phyloP scores from a whole-genome alignment of 2,113 vertebrate species.

The Meriones unguiculatus region DNA sequence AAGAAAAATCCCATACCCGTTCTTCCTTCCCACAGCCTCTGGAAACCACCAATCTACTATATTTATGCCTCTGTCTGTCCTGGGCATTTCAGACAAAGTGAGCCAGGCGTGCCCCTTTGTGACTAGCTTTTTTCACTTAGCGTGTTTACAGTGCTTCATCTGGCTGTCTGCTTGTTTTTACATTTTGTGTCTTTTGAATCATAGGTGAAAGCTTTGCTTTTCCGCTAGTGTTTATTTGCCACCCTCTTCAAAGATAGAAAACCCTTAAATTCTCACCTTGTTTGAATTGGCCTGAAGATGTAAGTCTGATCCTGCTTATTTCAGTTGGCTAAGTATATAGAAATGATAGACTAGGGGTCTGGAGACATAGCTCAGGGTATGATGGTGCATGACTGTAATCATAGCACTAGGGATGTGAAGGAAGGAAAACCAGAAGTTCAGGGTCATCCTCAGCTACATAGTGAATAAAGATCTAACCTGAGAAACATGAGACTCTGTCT shows the following conservation, averaged over 20 bases:
- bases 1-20: slow-evolving; percentile 26
- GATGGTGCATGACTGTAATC: too few species aligned
- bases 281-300: slow-evolving; percentile 47
- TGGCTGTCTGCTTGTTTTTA: background rate
- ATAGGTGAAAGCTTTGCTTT: slow-evolving; percentile 28
- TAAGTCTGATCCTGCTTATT: background rate
- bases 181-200: slow-evolving; percentile 45
- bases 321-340: slow-evolving; percentile 9
- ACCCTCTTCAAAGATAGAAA: background rate
- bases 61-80: background rate
- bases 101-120: background rate
- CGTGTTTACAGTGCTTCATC: background rate
- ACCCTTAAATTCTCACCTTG: slow-evolving; percentile 12
- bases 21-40: background rate
- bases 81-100: background rate
- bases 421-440: background rate
- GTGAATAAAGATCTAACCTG: background rate
- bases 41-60: background rate
- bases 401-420: background rate
- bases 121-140: slow-evolving; percentile 20
- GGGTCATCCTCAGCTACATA: background rate
- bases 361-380: background rate
- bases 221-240: slow-evolving; percentile 30
- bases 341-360: background rate
- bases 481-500: background rate